These are phyloP conservation scores for Vulpes vulpes DNA, from an alignment of 2,113 vertebrate genomes.

Conservation along the genomic window DNA sequence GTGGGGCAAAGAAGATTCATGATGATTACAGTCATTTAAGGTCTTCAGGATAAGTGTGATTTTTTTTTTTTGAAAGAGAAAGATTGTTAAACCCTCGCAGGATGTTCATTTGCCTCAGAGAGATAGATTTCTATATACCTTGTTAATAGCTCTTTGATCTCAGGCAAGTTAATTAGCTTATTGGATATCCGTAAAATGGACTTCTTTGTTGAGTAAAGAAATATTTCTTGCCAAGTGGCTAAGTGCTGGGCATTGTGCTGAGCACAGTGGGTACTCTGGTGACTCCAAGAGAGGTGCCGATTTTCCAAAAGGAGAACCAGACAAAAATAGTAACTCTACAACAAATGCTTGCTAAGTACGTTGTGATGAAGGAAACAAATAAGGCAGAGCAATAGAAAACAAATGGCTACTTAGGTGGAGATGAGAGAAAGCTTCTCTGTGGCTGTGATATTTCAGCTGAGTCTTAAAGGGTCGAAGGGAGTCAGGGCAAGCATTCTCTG, in stretches of 20 bases:
- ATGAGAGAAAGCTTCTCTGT: not conserved
- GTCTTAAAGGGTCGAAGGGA: not conserved
- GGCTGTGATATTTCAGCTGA: not conserved
- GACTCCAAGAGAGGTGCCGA: not conserved
- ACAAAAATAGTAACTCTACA: not conserved
- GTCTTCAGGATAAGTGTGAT: not conserved
- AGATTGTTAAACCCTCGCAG: not conserved
- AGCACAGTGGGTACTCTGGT: not conserved
- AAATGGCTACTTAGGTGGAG: no score
- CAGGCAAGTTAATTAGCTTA: not conserved
- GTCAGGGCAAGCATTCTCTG: not conserved
- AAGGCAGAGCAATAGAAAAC: not conserved
- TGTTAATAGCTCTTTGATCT: not conserved
- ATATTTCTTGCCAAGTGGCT: not conserved
- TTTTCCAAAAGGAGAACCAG: not conserved
- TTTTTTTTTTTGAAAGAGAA: not conserved
- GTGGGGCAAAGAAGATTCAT: not conserved
- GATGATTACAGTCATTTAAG: conserved; percentile 40
- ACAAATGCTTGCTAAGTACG: not conserved
- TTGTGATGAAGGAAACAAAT: not conserved
- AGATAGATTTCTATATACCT: not conserved
- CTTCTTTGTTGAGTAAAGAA: not conserved
- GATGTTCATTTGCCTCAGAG: not conserved
- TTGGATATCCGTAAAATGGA: conserved; percentile 23
- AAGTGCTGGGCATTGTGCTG: not conserved